Evolutionary conservation across 2,797 vertebrate genomes (phyloP).

Genomic region (Trematomus bernacchii): DNA sequence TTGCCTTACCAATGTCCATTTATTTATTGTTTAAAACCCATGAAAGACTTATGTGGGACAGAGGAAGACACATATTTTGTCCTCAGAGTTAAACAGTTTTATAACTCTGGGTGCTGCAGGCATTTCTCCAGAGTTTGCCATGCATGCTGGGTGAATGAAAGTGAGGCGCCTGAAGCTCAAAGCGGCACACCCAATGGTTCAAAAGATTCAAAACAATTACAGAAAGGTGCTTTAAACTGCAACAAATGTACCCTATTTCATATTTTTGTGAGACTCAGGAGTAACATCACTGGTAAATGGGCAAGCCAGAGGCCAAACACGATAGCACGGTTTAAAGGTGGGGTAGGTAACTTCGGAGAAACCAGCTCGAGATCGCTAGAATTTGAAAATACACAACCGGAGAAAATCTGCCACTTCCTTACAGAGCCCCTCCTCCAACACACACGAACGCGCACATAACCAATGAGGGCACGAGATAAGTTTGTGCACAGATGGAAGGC

Average conservation of each 20-base stretch:
- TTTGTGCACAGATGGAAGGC: too few species aligned
- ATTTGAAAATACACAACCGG: too few species aligned
- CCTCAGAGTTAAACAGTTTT: conserved; percentile 11
- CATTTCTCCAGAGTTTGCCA: conserved; percentile 29
- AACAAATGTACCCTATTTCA: conserved; percentile 25
- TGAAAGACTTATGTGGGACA: not conserved
- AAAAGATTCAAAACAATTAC: conserved; percentile 37
- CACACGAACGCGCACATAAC: too few species aligned
- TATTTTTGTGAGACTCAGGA: conserved; percentile 20
- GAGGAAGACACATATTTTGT: not conserved
- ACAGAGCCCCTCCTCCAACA: too few species aligned
- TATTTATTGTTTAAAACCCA: not conserved
- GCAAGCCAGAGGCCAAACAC: conserved; percentile 25
- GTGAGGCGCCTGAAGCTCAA: conserved; percentile 30
- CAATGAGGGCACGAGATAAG: too few species aligned
- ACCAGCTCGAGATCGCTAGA: too few species aligned
- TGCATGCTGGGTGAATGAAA: conserved; percentile 37
- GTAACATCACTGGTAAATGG: conserved; percentile 11
- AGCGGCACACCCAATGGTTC: conserved; percentile 15
- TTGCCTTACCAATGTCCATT: too few species aligned
- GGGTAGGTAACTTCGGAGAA: too few species aligned
- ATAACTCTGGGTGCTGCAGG: conserved; percentile 18
- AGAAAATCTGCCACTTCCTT: too few species aligned
- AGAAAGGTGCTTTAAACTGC: conserved; percentile 32
- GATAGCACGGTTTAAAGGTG: not conserved